A percentile compares a stretch with the other conserved stretches of the same genome.
These are phyloP conservation scores for Hippocampus comes DNA, from an alignment of 2,113 vertebrate species.

Conservation along the genomic window DNA sequence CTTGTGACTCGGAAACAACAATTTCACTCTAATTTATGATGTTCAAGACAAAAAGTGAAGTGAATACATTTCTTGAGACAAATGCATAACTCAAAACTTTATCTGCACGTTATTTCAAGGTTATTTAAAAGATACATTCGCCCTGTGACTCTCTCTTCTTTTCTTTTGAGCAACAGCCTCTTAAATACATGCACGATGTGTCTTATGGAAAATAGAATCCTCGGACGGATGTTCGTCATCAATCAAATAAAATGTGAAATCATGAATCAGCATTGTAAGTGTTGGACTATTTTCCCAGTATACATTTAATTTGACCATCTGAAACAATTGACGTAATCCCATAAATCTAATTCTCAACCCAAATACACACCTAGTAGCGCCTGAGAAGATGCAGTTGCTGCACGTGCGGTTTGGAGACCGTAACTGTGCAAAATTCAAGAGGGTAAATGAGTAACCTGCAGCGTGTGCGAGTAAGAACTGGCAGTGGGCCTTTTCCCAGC, in stretches of 20 bases:
- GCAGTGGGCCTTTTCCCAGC: not conserved
- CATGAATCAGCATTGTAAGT: no score
- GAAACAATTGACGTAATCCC: not conserved
- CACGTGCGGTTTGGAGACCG: not conserved
- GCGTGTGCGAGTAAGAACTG: not conserved
- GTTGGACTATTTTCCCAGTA: no score
- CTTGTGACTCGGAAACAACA: not conserved
- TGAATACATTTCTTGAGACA: not conserved
- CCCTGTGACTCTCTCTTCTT: no score
- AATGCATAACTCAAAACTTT: not conserved
- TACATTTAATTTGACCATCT: not conserved
- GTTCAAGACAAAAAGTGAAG: not conserved
- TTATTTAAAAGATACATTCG: not conserved
- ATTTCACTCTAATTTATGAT: not conserved
- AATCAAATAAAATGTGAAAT: no score
- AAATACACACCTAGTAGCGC: not conserved
- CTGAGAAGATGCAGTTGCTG: not conserved
- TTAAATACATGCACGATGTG: no score
- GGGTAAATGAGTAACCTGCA: not conserved
- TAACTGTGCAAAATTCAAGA: not conserved
- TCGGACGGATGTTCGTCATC: no score
- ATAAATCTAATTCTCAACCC: not conserved
- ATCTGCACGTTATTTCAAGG: not conserved
- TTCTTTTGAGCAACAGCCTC: no score
- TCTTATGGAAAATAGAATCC: no score